Evolutionary conservation across 2,888 invertebrate genomes (phyloP), one percentile per base, ranked within the genome.

Genomic region (Eurois occulta): DNA sequence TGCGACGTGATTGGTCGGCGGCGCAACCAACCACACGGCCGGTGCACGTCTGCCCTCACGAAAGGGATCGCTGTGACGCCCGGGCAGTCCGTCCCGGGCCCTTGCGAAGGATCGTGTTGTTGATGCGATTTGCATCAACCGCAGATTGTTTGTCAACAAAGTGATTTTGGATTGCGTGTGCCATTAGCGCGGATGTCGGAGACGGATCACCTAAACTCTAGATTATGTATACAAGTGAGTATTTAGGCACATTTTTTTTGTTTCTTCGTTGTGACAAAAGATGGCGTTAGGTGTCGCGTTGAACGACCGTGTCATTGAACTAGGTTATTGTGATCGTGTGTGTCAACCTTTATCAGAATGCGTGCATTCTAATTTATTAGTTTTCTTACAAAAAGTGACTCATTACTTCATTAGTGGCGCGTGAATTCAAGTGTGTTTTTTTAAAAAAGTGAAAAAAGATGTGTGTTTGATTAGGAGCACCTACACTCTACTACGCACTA

Each of bases 1-100:
- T 78, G 89, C 84, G 81, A 60, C 77, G 90, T 92, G 83, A 96
- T 96, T 96, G 96, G 96, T 85, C 81, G 88, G 80, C 77, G 43
- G 46, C 78, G 76, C 91, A 89, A 83, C 96, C 96, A 96, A 96
- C 95, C 91, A 90, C 86, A 91, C 81, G 86, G 86, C 84, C 90
- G 82, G 84, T 84, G 86, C 86, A 75, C 88, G 87, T 88, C 52
- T 91, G 94, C 95, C 95, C 95, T 95, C 91, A 92, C 92, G 94
- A 94, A 95, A 95, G 95, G 95, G 95, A 95, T 91, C 91, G 93
- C 85, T 74, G 88, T 86, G 86, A 77, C 81, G 89, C 89, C 88
- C 75, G 75, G 67, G 90, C 95, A 96, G 95, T 96, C 94, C 93
- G 93, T 91, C 90, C 92, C 92, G 93, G 94, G 95, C 95, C 95